Base-by-base conservation (phyloP, 2,888 invertebrate genomes). In the Eugnorisma glareosa region DNA sequence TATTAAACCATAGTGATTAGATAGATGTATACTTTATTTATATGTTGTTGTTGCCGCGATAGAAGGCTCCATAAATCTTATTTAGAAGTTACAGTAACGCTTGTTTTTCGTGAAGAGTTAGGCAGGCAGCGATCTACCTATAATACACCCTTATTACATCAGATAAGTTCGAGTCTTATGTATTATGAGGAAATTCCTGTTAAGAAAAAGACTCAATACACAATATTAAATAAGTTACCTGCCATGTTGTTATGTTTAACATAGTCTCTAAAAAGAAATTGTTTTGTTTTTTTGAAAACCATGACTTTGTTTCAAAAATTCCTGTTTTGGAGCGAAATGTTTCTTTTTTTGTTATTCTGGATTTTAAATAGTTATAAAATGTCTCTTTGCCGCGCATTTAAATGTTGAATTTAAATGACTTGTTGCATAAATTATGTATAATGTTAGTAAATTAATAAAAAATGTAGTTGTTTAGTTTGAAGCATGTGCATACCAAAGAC, bases 401-500 rank as follows among this genome's bases (percentile, higher is more conserved):
- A 40, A 40, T 68, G 7, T 69, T 54, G 64, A 57, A n/a, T 57
- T 57, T 57, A 57, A 57, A 81, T 75, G 75, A 81, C 54, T 63
- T 66, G 71, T 40, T 61, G 71, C 73, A 69, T 82, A 71, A 66
- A 72, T 63, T 28, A 72, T 74, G 4, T 28, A n/a, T 28, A 40
- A 2, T 64, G 28, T 69, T 21, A 73, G 54, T 71, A 57, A 71
- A 18, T 67, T n/a, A 37, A 59, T 21, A 28, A 57, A 28, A 10
- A 61, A 35, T 31, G 31, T 21, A 61, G 31, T 35, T 31, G 59
- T 10, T 35, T 61, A 57, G 40, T 64, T 61, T 73, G 7, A 48
- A 72, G 81, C 54, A 63, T 69, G 72, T 72, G 59, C 7, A 74
- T 70, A 69, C 85, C 82, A 84, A 84, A 80, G 85, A 82, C 71